phyloP scores from a whole-genome alignment of 2,888 invertebrate genomes.

The Lasioglossum oenotherae region DNA sequence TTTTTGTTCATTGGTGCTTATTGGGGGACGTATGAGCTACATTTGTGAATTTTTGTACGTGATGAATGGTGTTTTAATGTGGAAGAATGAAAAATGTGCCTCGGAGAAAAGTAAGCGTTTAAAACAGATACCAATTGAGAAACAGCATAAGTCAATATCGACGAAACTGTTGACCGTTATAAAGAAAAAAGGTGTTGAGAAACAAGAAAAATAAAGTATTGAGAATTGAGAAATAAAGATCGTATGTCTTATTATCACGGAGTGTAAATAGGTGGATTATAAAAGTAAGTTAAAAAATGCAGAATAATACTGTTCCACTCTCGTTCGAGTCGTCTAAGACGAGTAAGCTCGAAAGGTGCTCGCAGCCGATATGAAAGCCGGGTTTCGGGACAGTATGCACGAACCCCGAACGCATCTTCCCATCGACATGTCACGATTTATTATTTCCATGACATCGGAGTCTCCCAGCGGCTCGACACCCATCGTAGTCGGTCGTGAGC shows the following conservation, averaged over 20 bases:
- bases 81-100: too few species aligned
- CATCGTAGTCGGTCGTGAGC: constrained; percentile 60
- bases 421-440: constrained; percentile 50
- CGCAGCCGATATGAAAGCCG: background rate
- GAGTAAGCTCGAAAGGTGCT: background rate
- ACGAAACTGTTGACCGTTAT: background rate
- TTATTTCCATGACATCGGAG: constrained; percentile 60
- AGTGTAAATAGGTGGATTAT: background rate
- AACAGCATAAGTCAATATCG: background rate
- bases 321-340: background rate
- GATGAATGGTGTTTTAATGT: too few species aligned
- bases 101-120: background rate
- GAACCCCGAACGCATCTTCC: background rate
- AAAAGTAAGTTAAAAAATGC: background rate
- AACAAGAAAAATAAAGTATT: background rate
- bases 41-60: background rate
- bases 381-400: background rate
- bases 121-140: background rate
- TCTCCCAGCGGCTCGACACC: constrained; percentile 51
- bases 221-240: too few species aligned
- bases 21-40: background rate
- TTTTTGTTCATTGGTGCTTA: background rate
- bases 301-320: background rate
- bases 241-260: too few species aligned
- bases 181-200: background rate